Evolutionary conservation across 2,113 vertebrate species (phyloP).

Genomic region (Ailurus styani): DNA sequence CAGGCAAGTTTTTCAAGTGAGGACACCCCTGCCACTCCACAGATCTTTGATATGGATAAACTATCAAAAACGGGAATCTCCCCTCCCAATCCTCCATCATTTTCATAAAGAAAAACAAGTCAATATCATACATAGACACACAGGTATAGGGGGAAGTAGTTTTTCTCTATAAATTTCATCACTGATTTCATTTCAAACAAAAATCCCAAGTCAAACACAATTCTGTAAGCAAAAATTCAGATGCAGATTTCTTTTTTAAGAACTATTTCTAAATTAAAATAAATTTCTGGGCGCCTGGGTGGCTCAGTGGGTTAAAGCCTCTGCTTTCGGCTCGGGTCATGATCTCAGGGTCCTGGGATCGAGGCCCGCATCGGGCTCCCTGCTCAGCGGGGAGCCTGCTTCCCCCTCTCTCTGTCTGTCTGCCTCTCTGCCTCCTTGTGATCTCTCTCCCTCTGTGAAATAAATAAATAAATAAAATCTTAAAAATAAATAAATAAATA

Average conservation of each 20-base stretch:
- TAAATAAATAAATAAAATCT: too few relatives aligned
- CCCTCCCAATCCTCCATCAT: background rate
- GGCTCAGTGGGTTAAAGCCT: too few relatives aligned
- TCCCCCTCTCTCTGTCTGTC: too few relatives aligned
- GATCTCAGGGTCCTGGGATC: too few relatives aligned
- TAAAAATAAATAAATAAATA: too few relatives aligned
- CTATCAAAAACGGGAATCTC: background rate
- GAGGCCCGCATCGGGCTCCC: too few relatives aligned
- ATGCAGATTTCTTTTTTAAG: background rate
- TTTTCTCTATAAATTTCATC: background rate
- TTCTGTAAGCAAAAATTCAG: background rate
- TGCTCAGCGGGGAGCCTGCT: too few relatives aligned
- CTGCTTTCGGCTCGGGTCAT: too few relatives aligned
- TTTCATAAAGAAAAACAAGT: background rate
- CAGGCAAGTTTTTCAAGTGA: background rate
- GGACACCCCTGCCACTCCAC: background rate
- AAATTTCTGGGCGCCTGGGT: too few relatives aligned
- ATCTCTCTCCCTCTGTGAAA: too few relatives aligned
- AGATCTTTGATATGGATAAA: background rate
- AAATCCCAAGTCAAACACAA: background rate
- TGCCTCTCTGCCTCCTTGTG: too few relatives aligned
- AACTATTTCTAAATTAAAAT: background rate
- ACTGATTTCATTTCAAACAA: slow-evolving; percentile 14
- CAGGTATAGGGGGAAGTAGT: background rate
- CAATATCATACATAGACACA: background rate